phyloP scores from a whole-genome alignment of 2,797 vertebrate genomes.

The Tadarida brasiliensis region DNA sequence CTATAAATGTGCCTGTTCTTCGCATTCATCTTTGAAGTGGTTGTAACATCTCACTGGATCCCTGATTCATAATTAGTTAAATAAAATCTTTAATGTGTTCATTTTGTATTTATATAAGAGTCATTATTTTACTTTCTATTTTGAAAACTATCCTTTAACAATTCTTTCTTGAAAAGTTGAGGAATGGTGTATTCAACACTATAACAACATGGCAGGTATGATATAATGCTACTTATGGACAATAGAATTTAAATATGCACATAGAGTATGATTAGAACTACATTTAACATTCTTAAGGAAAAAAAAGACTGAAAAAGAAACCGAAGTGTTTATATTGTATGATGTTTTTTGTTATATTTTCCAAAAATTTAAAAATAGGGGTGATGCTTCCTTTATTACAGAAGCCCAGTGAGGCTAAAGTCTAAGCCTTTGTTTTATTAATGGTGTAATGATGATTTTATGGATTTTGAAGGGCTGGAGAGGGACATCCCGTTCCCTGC shows the following conservation, averaged over 20 bases:
- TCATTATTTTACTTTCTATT: background rate
- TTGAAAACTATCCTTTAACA: background rate
- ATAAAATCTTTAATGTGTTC: background rate
- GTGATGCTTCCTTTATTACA: background rate
- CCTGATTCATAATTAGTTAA: background rate
- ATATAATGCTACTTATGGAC: background rate
- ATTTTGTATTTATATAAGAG: background rate
- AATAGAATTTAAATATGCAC: background rate
- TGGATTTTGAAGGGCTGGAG: background rate
- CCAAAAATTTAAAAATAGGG: background rate
- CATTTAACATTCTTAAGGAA: background rate
- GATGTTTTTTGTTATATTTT: background rate
- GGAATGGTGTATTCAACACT: background rate
- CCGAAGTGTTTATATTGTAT: background rate
- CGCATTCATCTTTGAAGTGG: no score
- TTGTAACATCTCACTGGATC: no score
- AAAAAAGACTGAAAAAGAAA: background rate
- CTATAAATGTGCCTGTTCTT: no score
- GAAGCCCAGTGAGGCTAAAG: background rate
- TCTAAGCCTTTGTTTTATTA: background rate
- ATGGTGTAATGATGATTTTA: background rate
- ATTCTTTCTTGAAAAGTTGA: background rate
- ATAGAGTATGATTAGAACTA: background rate
- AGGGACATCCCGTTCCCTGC: background rate
- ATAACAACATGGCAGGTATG: background rate